Evolutionary conservation across 2,113 vertebrate species (phyloP), one percentile per base, ranked within the genome.

Genomic region (Isichthys henryi): DNA sequence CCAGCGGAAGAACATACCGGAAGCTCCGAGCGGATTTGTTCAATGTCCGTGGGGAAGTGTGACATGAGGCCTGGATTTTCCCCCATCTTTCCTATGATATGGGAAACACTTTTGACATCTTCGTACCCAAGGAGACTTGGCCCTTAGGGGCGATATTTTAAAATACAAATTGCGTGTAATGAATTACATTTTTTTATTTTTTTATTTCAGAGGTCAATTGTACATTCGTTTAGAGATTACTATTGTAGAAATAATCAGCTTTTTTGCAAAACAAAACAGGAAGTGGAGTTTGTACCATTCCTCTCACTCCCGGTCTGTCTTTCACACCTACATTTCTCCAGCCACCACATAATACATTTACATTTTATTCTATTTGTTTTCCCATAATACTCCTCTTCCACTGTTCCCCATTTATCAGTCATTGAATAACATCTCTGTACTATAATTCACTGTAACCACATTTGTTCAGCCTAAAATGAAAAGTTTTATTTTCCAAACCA

Each of bases 101-200:
- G 90, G 91, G n/a, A 70, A 93, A 89, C 90, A 91, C 70, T 87
- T 85, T 91, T 92, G 92, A 95, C 93, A 92, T 91, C 91, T 90
- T 86, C 88, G 35, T 83, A 89, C 92, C 90, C 91, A 89, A 91
- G 91, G 89, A 91, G 91, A 95, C 93, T 92, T 92, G 90, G 83
- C 88, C 92, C 90, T 91, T 86, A 66, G 88, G 91, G 90, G 91
- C 92, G 90, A 92, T 77, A 88, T 74, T 84, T 84, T 92, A 92
- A 89, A 89, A 56, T 89, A 91, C 85, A 88, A 77, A 85, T 92
- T 89, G 90, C 88, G 93, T 92, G 92, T 92, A 92, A 92, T 90
- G 91, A 89, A 91, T 89, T 85, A 82, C 92, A 92, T 94, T 94
- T 92, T 92, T 92, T 93, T 94, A 84, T 89, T 89, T 89, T 89